These are phyloP conservation scores for Pachycephus smyrnensis DNA, from an alignment of 2,888 invertebrate species.

Conservation along the genomic window DNA sequence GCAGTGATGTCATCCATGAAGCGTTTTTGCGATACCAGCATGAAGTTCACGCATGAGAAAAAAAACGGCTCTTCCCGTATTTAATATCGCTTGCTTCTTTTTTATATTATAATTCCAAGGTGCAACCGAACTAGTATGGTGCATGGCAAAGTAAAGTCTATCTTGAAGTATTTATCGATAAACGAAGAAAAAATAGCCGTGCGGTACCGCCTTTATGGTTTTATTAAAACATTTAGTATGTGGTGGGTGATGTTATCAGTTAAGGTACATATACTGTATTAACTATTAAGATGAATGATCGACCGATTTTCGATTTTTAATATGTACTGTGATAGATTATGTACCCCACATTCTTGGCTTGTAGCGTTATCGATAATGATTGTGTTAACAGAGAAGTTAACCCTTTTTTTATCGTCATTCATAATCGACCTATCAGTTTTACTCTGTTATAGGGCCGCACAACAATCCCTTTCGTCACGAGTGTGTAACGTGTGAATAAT, in stretches of 20 bases:
- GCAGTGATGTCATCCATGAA: conserved; percentile 51
- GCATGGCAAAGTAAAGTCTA: background rate
- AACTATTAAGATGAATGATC: background rate
- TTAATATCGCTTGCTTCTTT: background rate
- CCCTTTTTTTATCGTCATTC: background rate
- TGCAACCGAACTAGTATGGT: background rate
- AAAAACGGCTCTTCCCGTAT: background rate
- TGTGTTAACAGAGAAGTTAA: background rate
- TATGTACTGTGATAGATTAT: background rate
- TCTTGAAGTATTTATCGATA: background rate
- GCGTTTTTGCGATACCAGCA: conserved; percentile 13
- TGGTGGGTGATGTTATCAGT: background rate
- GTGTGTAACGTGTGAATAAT: conserved; percentile 4
- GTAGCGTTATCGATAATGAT: background rate
- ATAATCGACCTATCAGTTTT: background rate
- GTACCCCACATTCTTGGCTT: background rate
- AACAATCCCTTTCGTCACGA: background rate
- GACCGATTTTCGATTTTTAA: background rate
- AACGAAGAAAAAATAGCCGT: background rate
- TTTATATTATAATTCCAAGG: background rate
- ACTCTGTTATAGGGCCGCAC: background rate
- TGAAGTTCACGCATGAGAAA: conserved; percentile 8
- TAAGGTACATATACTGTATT: background rate
- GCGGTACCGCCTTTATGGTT: background rate
- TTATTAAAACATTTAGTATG: background rate